phyloP scores from a whole-genome alignment of 92 coral and sea anemone species.

The Zoanthus sociatus region DNA sequence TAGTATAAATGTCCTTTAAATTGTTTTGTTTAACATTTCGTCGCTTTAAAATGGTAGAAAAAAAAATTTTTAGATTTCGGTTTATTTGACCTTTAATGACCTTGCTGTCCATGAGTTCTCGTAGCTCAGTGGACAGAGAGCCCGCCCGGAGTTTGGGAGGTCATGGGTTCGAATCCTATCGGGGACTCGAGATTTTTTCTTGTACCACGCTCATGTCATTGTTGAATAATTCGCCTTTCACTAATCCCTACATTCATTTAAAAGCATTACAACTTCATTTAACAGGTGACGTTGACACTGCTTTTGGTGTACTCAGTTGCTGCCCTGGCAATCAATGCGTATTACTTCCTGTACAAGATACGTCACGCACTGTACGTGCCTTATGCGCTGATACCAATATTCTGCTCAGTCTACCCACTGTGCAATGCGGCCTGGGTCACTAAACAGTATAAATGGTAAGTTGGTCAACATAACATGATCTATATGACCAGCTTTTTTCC shows the following conservation, averaged over 20 bases:
- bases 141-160: too few relatives aligned
- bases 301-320: slow-evolving; percentile 82
- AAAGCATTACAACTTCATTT: not conserved
- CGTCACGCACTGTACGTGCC: slow-evolving; percentile 72
- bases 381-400: slow-evolving; percentile 80
- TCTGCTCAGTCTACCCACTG: slow-evolving; percentile 83
- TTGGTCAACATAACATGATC: not conserved
- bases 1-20: too few relatives aligned
- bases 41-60: too few relatives aligned
- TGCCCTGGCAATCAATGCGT: slow-evolving; percentile 85
- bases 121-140: too few relatives aligned
- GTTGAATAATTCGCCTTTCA: not conserved
- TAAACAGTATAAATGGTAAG: slow-evolving; percentile 90
- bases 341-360: slow-evolving; percentile 84
- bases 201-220: too few relatives aligned
- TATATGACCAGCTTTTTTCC: not conserved
- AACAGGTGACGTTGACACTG: slow-evolving; percentile 72
- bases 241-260: not conserved
- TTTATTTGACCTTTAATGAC: too few relatives aligned
- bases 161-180: too few relatives aligned
- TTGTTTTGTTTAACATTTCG: too few relatives aligned
- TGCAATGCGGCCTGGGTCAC: slow-evolving; percentile 95
- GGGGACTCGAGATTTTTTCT: too few relatives aligned
- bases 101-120: too few relatives aligned
- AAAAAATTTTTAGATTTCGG: too few relatives aligned